phyloP scores from a whole-genome alignment of 2,797 vertebrate species.

The Gobio occitaniae region DNA sequence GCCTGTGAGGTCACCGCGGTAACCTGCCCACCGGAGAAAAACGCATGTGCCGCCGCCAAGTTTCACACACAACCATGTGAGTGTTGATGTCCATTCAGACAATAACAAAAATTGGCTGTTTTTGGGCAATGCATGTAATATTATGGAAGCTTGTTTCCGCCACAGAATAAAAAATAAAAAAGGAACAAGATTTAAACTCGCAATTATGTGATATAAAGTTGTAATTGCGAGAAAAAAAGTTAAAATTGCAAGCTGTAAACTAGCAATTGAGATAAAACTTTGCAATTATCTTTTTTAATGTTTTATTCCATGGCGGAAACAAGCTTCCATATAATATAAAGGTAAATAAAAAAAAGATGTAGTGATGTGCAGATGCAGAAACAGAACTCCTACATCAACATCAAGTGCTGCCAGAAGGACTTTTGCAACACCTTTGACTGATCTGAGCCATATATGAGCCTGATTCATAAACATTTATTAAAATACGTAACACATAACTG shows the following conservation, averaged over 20 bases:
- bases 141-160: too few species aligned
- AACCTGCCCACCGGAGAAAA: slow-evolving; percentile 69
- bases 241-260: too few species aligned
- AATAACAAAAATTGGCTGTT: not conserved
- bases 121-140: not conserved
- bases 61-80: slow-evolving; percentile 69
- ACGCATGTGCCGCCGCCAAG: slow-evolving; percentile 67
- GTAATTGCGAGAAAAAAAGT: too few species aligned
- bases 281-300: too few species aligned
- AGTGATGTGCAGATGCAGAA: too few species aligned
- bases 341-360: too few species aligned
- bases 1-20: slow-evolving; percentile 63
- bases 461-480: not conserved
- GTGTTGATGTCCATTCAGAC: slow-evolving; percentile 21
- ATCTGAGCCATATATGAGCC: too few species aligned
- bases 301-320: not conserved
- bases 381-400: slow-evolving; percentile 69
- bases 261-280: too few species aligned
- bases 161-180: too few species aligned
- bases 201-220: too few species aligned
- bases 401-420: slow-evolving; percentile 72
- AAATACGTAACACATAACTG: not conserved
- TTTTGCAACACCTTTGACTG: slow-evolving; percentile 74
- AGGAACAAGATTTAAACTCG: too few species aligned
- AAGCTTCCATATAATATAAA: too few species aligned